These are phyloP conservation scores for Andrena trimmerana DNA, from an alignment of 2,888 invertebrate species.

Conservation along the genomic window DNA sequence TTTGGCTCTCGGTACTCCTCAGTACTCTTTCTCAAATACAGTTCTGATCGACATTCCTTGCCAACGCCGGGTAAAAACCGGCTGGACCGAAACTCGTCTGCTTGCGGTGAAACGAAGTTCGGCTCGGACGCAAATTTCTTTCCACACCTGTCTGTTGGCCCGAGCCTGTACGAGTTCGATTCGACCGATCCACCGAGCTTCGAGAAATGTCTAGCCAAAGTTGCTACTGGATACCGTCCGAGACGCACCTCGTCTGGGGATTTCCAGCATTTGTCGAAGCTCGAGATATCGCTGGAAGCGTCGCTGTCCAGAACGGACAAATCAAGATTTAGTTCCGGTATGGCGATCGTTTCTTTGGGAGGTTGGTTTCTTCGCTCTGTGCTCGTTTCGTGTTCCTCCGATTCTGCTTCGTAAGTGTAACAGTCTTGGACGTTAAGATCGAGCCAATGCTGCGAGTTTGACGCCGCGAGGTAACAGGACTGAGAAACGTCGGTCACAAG, in stretches of 20 bases:
- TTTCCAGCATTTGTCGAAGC: conserved; percentile 88
- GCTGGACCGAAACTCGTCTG: conserved; percentile 43
- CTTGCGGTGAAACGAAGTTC: conserved; percentile 78
- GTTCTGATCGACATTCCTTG: conserved; percentile 80
- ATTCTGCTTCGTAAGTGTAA: background rate
- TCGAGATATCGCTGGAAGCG: conserved; percentile 74
- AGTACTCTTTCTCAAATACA: conserved; percentile 71
- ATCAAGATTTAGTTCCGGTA: conserved; percentile 83
- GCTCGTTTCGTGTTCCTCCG: background rate
- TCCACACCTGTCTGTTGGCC: conserved; percentile 33
- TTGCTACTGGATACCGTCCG: conserved; percentile 90
- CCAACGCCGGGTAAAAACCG: background rate
- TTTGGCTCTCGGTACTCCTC: background rate
- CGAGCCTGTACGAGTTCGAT: background rate
- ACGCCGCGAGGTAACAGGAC: background rate
- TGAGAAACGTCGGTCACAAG: background rate
- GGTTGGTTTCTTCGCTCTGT: background rate
- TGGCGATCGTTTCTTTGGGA: conserved; percentile 62
- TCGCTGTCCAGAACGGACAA: conserved; percentile 82
- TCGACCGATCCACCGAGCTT: conserved; percentile 83
- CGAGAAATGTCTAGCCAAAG: conserved; percentile 89
- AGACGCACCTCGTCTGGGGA: conserved; percentile 90
- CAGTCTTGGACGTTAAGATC: background rate
- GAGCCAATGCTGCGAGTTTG: background rate
- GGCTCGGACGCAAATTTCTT: conserved; percentile 82